A percentile compares a stretch with the other conserved stretches of the same genome.
These are phyloP conservation scores for Caenorhabditis brenneri DNA, from an alignment of 1,140 invertebrate species.

Conservation along the genomic window DNA sequence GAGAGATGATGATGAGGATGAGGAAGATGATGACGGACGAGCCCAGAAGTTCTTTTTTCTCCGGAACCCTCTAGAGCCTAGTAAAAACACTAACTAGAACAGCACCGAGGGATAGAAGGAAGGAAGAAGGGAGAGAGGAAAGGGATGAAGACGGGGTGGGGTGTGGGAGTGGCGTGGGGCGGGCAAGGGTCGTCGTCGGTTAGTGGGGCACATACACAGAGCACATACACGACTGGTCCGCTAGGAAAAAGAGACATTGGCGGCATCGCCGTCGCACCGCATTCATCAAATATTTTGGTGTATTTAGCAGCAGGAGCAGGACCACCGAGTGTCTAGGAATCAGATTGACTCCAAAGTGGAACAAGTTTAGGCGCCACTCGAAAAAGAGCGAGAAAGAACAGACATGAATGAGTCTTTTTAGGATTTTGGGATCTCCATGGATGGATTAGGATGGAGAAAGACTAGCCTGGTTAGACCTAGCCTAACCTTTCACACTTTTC, in stretches of 20 bases:
- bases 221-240: conserved; percentile 41
- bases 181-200: conserved; percentile 39
- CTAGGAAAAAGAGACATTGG: conserved; percentile 40
- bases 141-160: conserved; percentile 40
- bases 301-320: conserved; percentile 36
- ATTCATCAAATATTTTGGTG: conserved; percentile 44
- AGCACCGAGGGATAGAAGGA: conserved; percentile 39
- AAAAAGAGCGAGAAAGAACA: background rate
- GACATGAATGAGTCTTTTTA: background rate
- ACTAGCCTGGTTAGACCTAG: too few relatives aligned
- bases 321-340: conserved; percentile 20
- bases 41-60: conserved; percentile 36
- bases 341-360: background rate
- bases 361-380: background rate
- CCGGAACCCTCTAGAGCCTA: conserved; percentile 36
- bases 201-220: conserved; percentile 39
- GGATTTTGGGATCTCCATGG: background rate
- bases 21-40: conserved; percentile 15
- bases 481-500: too few relatives aligned
- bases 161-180: conserved; percentile 41
- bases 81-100: conserved; percentile 42
- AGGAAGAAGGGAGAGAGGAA: conserved; percentile 35
- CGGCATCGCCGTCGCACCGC: conserved; percentile 23
- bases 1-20: background rate
- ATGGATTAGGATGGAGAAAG: too few relatives aligned